Evolutionary conservation across 2,888 invertebrate genomes (phyloP), one percentile per base, ranked within the genome.

Genomic region (Dascillus cervinus): DNA sequence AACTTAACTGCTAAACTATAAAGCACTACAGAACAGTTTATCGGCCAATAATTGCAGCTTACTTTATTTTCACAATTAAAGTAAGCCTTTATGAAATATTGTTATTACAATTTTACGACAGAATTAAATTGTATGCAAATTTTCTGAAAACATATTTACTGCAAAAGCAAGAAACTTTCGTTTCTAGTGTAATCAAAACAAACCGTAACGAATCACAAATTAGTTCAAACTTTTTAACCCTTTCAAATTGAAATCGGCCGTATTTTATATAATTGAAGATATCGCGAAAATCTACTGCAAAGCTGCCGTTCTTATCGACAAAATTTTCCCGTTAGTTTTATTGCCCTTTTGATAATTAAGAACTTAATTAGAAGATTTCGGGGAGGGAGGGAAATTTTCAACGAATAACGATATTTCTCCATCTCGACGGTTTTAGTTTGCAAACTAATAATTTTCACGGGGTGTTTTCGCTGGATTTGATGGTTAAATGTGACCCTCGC

Each of bases 281-380:
- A 47, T 46, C 44, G 37, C n/a, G n/a, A n/a, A n/a, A n/a, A n/a
- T n/a, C n/a, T n/a, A n/a, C n/a, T n/a, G n/a, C 37, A 42, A 44
- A 38, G 39, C 39, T 40, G 39, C 32, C 28, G 38, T 41, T 45
- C 46, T 46, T 46, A 43, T 46, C 48, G 44, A 37, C 43, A 41
- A 43, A 49, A 41, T 44, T 45, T 48, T 44, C 37, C 37, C 44
- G 20, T 28, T 31, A 43, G 47, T 51, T 50, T 53, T 53, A 53
- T 52, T 41, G 43, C 46, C 41, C 45, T 49, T 49, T 40, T 42
- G 47, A 47, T 52, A 52, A 53, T 48, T 53, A 49, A 47, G 46
- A 43, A 43, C 40, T 48, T 48, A 46, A 47, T 47, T 47, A 44
- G 44, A 24, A 25, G 28, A 30, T 27, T 39, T 39, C 35, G 20